These are phyloP conservation scores for Anastrepha obliqua DNA, from an alignment of 1,140 invertebrate species.

Conservation along the genomic window DNA sequence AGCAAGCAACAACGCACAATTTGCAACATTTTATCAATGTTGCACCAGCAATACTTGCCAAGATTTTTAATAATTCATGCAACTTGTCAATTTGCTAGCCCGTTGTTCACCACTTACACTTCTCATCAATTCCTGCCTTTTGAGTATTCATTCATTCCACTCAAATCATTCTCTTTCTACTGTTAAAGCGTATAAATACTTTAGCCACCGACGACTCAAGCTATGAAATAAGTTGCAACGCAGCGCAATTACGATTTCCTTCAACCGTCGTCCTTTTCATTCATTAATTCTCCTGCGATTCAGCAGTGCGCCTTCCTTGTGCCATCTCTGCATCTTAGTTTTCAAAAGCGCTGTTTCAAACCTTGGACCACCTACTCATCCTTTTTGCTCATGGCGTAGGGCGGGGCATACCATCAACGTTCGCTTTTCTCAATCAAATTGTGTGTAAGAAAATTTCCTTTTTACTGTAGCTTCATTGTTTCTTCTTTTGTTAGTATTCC, in stretches of 20 bases:
- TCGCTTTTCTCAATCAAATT: constrained; percentile 38
- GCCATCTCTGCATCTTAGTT: not conserved
- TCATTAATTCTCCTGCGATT: constrained; percentile 39
- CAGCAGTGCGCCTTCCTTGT: not conserved
- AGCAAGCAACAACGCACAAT: not conserved
- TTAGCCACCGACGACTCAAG: not conserved
- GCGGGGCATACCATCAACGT: not conserved
- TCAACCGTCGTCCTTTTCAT: constrained; percentile 10
- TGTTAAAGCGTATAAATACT: not conserved
- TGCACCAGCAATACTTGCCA: not conserved
- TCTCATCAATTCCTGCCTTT: constrained; percentile 32
- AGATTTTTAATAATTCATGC: constrained; percentile 46
- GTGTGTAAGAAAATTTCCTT: constrained; percentile 46
- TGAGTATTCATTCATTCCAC: constrained; percentile 33
- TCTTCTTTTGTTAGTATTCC: constrained; percentile 26
- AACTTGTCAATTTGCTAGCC: constrained; percentile 31
- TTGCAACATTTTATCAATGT: constrained; percentile 31
- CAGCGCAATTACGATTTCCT: constrained; percentile 40
- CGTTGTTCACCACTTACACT: constrained; percentile 38
- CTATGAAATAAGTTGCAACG: constrained; percentile 14
- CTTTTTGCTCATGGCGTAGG: not conserved
- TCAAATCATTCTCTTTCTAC: not conserved
- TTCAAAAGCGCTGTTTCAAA: too few species aligned
- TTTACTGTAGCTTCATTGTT: constrained; percentile 1
- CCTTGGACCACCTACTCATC: too few species aligned